Evolutionary conservation across 1,140 invertebrate genomes (phyloP), one percentile per base, ranked within the genome.

Genomic region (Drosophila bocqueti): DNA sequence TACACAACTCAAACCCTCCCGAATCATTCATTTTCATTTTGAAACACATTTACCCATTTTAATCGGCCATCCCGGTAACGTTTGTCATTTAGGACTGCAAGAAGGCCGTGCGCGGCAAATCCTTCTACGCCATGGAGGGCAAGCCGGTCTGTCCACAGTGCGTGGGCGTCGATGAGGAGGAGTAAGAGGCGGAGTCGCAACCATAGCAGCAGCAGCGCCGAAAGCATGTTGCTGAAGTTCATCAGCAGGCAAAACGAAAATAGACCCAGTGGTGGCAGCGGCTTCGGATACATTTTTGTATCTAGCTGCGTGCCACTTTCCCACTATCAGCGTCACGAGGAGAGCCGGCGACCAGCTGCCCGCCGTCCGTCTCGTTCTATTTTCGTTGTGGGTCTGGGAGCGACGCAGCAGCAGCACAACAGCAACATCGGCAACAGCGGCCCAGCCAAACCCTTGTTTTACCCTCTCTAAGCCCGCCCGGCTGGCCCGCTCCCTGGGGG

Each of bases 121-220:
- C 97, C 62, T 99, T 99, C 94, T 99, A 99, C 94, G 97, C 97
- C 66, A 97, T 98, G 95, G 97, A 98, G 94, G 97, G 96, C 81
- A 97, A 97, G 93, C 97, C 97, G 29, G 96, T 98, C 73, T 98
- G 97, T 94, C 96, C 96, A 42, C 96, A 96, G 94, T 98, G 97
- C 94, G 96, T 97, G 86, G 97, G 97, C 71, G 96, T 97, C 49
- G 97, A 97, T 83, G 97, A 97, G 83, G 97, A 98, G 80, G 96
- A 97, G 93, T 96, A 96, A 24, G 71, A 59, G 43, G 11, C 18
- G 21, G 34, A 50, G 49, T 49, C 64, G 49, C 49, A 43, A 21
- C 26, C 47, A 36, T 34, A 66, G 16, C 31, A 75, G 40, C 45
- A 55, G 36, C 74, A 76, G 26, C 68, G 40, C 45, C 24, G 52